Percentiles rank a stretch among this genome's conserved stretches.
Evolutionary conservation across 2,888 invertebrate genomes (phyloP).

Genomic region (Ormyrus pomaceus): DNA sequence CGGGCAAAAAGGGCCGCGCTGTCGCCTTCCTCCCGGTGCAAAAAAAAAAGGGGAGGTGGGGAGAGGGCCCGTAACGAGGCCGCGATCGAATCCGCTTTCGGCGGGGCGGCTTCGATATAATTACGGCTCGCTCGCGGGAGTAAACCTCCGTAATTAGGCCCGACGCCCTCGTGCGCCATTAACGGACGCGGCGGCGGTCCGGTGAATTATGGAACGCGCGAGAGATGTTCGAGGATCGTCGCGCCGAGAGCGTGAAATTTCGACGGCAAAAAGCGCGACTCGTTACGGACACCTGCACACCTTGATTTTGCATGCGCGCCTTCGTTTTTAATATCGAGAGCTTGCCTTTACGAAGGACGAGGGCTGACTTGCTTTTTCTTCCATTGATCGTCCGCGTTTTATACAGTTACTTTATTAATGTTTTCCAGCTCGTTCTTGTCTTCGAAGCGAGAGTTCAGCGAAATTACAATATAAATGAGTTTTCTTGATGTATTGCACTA

Average conservation of each 20-base stretch:
- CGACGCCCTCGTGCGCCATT: conserved; percentile 62
- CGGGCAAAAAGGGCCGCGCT: conserved; percentile 26
- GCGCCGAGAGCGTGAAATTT: conserved; percentile 40
- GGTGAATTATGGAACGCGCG: conserved; percentile 30
- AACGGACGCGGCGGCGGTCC: conserved; percentile 53
- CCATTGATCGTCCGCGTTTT: not conserved
- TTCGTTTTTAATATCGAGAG: not conserved
- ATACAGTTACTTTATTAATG: not conserved
- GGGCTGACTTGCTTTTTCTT: not conserved
- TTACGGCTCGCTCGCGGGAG: conserved; percentile 67
- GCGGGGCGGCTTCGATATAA: conserved; percentile 61
- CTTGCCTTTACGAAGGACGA: not conserved
- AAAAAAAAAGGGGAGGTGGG: too few relatives aligned
- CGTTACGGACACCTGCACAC: conserved; percentile 18
- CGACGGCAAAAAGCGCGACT: not conserved
- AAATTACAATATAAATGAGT: too few relatives aligned
- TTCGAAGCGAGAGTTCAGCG: too few relatives aligned
- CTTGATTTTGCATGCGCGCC: conserved; percentile 12
- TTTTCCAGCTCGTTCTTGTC: too few relatives aligned
- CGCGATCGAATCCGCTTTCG: conserved; percentile 20
- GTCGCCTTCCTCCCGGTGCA: not conserved
- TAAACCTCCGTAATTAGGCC: conserved; percentile 72
- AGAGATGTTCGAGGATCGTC: not conserved
- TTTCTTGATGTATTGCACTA: too few relatives aligned
- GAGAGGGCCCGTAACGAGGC: too few relatives aligned